Evolutionary conservation across 1,140 invertebrate species (phyloP), one percentile per base, ranked within the genome.

Genomic region (Hypsibius dujardini): DNA sequence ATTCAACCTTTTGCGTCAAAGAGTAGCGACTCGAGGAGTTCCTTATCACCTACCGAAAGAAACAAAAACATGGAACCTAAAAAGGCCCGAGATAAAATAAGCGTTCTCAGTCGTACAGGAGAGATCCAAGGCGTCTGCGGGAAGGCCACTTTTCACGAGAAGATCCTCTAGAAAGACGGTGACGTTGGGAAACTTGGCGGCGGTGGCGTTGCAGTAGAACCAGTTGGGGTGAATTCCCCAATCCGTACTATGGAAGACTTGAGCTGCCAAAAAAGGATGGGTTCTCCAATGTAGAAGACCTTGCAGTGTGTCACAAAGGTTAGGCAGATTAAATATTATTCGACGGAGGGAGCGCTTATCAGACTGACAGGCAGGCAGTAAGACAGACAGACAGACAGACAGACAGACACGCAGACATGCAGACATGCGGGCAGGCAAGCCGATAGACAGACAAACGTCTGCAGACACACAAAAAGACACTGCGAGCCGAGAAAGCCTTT

Each of bases 171-270:
- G 50, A n/a, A 56, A 7, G n/a, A 56, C 50, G 7, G 50, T 56
- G 7, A 56, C 7, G n/a, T 56, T 56, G n/a, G 50, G 50, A n/a
- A 56, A 56, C 7, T 56, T 7, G 7, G 50, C 50, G 7, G n/a
- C n/a, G 50, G 50, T 56, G 50, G 50, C n/a, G 45, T 71, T 60
- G 71, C 71, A 71, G 59, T 71, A 71, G n/a, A 46, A 69, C 71
- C 71, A 71, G 70, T 71, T 71, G 47, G 71, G 71, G 45, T 71
- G 71, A 59, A 71, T 70, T n/a, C 47, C 46, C 71, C 71, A 71
- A 60, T 71, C 71, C 28, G 71, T 71, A 12, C 47, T 46, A 59
- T 71, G 46, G 42, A 71, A 71, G 2, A 46, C 59, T 70, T 7
- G 7, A 7, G 50, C 50, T 56, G 50, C 50, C 7, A n/a, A 56